Evolutionary conservation across 2,888 invertebrate species (phyloP).

Genomic region (Willowsia nigromaculata): DNA sequence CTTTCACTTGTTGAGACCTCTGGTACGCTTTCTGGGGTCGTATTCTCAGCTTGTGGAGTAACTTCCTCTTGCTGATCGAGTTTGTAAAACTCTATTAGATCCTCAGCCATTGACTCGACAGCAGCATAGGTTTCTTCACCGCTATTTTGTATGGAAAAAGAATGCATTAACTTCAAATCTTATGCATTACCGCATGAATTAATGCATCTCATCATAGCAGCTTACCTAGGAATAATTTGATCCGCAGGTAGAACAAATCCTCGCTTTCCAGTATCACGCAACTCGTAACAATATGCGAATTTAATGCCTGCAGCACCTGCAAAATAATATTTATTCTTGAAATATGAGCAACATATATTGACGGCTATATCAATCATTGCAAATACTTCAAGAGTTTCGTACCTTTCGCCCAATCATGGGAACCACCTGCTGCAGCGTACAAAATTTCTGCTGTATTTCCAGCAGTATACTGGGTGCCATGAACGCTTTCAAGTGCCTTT

Average conservation of each 20-base stretch:
- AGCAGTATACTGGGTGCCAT: conserved; percentile 80
- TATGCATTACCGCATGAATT: background rate
- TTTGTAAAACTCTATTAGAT: conserved; percentile 68
- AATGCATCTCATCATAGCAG: background rate
- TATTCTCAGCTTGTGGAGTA: background rate
- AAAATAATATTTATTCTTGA: background rate
- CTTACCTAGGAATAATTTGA: conserved; percentile 75
- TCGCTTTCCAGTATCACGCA: conserved; percentile 71
- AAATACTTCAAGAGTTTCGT: background rate
- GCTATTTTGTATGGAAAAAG: conserved; percentile 23
- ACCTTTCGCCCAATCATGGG: conserved; percentile 78
- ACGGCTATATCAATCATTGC: background rate
- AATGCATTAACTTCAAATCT: background rate
- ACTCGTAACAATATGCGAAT: conserved; percentile 76
- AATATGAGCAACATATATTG: background rate
- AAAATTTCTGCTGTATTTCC: conserved; percentile 80
- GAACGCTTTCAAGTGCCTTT: conserved; percentile 79
- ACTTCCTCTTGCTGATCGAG: background rate
- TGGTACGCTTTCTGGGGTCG: background rate
- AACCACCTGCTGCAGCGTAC: conserved; percentile 78
- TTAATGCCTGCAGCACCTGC: conserved; percentile 74
- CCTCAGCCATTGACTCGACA: conserved; percentile 77
- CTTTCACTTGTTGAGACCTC: background rate
- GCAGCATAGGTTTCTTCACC: conserved; percentile 77
- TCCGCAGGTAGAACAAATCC: conserved; percentile 76